Conservation (phyloP, 2,797 vertebrate species). For the Alcedo atthis region DNA sequence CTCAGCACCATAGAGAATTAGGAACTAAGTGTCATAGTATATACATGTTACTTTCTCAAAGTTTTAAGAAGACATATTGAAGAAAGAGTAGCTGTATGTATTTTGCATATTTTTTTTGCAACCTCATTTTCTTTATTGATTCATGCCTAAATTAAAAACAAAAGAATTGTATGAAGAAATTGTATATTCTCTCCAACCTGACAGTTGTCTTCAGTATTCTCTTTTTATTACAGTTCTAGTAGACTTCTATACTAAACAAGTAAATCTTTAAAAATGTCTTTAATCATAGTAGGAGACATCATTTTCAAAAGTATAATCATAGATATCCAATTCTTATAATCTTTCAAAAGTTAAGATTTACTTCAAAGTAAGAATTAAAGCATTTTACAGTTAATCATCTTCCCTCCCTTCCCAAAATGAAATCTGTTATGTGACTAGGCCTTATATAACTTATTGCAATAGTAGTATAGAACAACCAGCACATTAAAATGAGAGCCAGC, state of each 20-base stretch:
- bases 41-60: not conserved
- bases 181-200: not conserved
- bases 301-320: not conserved
- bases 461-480: not conserved
- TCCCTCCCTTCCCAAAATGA: not conserved
- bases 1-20: not conserved
- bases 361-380: not conserved
- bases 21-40: not conserved
- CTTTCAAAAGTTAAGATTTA: not conserved
- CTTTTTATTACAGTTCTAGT: not conserved
- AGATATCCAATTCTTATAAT: not conserved
- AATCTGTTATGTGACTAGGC: not conserved
- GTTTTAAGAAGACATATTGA: not conserved
- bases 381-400: not conserved
- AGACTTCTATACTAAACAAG: not conserved
- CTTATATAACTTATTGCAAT: not conserved
- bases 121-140: not conserved
- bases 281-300: not conserved
- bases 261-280: not conserved
- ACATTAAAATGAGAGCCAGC: not conserved
- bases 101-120: not conserved
- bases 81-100: not conserved
- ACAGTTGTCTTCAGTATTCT: not conserved
- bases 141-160: not conserved
- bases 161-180: not conserved